Evolutionary conservation across 2,888 invertebrate genomes (phyloP).

Genomic region (Graphium colonna): DNA sequence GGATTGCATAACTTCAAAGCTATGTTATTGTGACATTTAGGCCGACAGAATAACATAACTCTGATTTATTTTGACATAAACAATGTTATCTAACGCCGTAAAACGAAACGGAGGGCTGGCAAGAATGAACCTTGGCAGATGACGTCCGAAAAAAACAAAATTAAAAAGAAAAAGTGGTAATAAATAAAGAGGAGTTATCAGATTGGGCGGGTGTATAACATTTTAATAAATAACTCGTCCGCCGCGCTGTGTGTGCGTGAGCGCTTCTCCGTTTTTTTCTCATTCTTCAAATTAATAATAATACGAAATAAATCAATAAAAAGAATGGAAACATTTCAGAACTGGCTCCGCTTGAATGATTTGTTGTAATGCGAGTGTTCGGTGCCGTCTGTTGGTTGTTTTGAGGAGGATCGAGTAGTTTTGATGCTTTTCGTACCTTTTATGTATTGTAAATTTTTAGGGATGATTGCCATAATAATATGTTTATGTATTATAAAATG

Average conservation of each 20-base stretch:
- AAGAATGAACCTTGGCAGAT: slow-evolving; percentile 36
- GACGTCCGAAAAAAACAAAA: slow-evolving; percentile 42
- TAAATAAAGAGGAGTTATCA: slow-evolving; percentile 61
- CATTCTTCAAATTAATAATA: slow-evolving; percentile 70
- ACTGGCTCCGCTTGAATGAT: slow-evolving; percentile 71
- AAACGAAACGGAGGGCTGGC: slow-evolving; percentile 31
- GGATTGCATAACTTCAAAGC: background rate
- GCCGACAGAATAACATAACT: background rate
- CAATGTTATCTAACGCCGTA: slow-evolving; percentile 29
- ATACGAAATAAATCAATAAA: slow-evolving; percentile 76
- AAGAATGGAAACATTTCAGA: slow-evolving; percentile 74
- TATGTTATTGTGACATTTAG: slow-evolving; percentile 16
- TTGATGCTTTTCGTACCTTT: slow-evolving; percentile 49
- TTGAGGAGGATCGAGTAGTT: slow-evolving; percentile 3
- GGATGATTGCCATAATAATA: too few relatives aligned
- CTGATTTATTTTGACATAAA: slow-evolving; percentile 33
- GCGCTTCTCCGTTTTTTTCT: slow-evolving; percentile 38
- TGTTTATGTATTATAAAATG: too few relatives aligned
- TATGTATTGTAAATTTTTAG: background rate
- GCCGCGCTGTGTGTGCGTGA: slow-evolving; percentile 32
- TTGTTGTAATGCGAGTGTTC: slow-evolving; percentile 74
- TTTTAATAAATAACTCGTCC: slow-evolving; percentile 67
- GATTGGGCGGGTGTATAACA: slow-evolving; percentile 65
- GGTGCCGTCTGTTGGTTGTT: slow-evolving; percentile 50
- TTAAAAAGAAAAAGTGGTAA: slow-evolving; percentile 47